Conservation (phyloP, 2,888 invertebrate species). For the Amiota minor region DNA sequence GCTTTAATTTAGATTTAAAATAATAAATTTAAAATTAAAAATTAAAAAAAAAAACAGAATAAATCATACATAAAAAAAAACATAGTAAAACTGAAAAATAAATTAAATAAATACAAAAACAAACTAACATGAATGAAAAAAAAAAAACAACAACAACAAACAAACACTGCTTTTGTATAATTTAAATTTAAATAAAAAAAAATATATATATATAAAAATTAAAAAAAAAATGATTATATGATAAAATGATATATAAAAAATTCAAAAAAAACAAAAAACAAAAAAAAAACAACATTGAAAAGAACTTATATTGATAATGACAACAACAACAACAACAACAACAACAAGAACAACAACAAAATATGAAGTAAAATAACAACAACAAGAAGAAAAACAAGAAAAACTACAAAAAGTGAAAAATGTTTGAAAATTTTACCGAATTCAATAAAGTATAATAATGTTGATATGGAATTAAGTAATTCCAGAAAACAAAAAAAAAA, state of each 20-base stretch:
- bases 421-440: constrained; percentile 71
- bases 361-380: constrained; percentile 50
- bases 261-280: constrained; percentile 37
- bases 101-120: constrained; percentile 36
- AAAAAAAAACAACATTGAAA: constrained; percentile 47
- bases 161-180: constrained; percentile 72
- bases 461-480: constrained; percentile 72
- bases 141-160: constrained; percentile 49
- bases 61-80: constrained; percentile 46
- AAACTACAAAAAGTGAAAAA: constrained; percentile 50
- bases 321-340: constrained; percentile 49
- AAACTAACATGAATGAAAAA: constrained; percentile 51
- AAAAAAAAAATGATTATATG: constrained; percentile 54
- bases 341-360: constrained; percentile 37
- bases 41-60: constrained; percentile 41
- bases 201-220: constrained; percentile 55
- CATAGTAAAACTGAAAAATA: constrained; percentile 56
- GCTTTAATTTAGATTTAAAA: constrained; percentile 69
- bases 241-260: constrained; percentile 43
- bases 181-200: constrained; percentile 69
- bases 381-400: constrained; percentile 48
- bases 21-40: constrained; percentile 44
- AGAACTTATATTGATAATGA: constrained; percentile 44
- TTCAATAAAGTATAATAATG: constrained; percentile 70
- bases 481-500: constrained; percentile 69